phyloP scores from a whole-genome alignment of 2,888 invertebrate genomes.

The Pristionchus fissidentatus region DNA sequence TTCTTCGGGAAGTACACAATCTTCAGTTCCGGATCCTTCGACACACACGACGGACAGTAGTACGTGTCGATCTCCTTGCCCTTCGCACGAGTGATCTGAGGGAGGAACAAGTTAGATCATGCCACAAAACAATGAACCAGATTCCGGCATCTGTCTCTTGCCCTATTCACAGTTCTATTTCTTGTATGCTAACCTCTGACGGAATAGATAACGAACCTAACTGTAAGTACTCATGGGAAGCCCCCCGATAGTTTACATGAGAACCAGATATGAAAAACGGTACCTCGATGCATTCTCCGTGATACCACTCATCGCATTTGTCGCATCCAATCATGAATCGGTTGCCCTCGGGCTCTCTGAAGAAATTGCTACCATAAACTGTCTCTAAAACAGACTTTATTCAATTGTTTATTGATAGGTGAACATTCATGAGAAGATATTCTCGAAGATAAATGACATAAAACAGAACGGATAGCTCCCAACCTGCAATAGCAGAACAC shows the following conservation, averaged over 20 bases:
- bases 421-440: too few relatives aligned
- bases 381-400: not conserved
- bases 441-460: not conserved
- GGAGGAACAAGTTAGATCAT: not conserved
- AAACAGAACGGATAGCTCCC: not conserved
- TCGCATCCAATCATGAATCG: conserved; percentile 46
- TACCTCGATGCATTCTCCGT: conserved; percentile 41
- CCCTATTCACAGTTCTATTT: too few relatives aligned
- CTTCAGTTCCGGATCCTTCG: not conserved
- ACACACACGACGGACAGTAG: not conserved
- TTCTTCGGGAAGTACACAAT: not conserved
- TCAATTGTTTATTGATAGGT: too few relatives aligned
- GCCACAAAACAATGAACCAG: not conserved
- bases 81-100: not conserved
- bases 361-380: not conserved
- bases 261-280: not conserved
- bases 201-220: not conserved
- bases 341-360: not conserved
- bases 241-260: not conserved
- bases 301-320: conserved; percentile 41
- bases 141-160: too few relatives aligned
- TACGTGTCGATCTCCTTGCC: conserved; percentile 1
- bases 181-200: too few relatives aligned
- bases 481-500: conserved; percentile 4
- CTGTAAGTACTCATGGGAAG: not conserved